Conservation (phyloP, 2,888 invertebrate genomes). For the Marasmarcha lunaedactyla region DNA sequence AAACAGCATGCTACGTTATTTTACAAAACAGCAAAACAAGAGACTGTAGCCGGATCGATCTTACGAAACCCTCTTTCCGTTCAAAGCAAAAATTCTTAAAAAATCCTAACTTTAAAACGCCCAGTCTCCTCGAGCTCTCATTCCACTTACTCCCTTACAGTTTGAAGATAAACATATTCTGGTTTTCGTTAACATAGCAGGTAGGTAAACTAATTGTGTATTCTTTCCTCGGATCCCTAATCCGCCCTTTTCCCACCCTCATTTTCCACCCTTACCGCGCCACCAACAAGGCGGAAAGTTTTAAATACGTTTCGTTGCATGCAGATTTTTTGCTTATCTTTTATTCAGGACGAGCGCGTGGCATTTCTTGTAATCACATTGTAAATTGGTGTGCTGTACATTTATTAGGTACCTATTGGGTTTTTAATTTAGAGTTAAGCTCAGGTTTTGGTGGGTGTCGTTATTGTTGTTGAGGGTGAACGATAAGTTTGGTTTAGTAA, state of each 20-base stretch:
- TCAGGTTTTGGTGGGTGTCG: too few relatives aligned
- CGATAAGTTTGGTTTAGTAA: too few relatives aligned
- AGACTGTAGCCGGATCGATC: slow-evolving; percentile 38
- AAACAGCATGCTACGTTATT: too few relatives aligned
- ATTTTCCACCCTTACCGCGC: slow-evolving; percentile 29
- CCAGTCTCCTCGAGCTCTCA: slow-evolving; percentile 33
- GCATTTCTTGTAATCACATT: too few relatives aligned
- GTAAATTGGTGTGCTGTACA: too few relatives aligned
- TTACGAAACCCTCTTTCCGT: slow-evolving; percentile 54
- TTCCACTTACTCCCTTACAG: slow-evolving; percentile 22
- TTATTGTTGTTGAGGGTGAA: too few relatives aligned
- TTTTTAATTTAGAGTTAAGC: not conserved
- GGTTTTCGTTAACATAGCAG: slow-evolving; percentile 53
- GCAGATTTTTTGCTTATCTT: slow-evolving; percentile 41
- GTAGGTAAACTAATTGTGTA: slow-evolving; percentile 69
- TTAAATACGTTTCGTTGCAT: slow-evolving; percentile 49
- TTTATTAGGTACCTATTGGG: too few relatives aligned
- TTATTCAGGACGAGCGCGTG: slow-evolving; percentile 16
- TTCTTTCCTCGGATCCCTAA: slow-evolving; percentile 70
- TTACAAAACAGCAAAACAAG: too few relatives aligned
- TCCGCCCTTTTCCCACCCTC: slow-evolving; percentile 50
- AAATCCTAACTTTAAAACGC: slow-evolving; percentile 47
- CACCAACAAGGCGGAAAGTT: slow-evolving; percentile 63
- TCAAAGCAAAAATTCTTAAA: slow-evolving; percentile 54
- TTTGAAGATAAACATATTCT: slow-evolving; percentile 33